A percentile compares a stretch with the other conserved stretches of the same genome.
phyloP scores from a whole-genome alignment of 2,113 vertebrate species.

The Epinephelus moara region DNA sequence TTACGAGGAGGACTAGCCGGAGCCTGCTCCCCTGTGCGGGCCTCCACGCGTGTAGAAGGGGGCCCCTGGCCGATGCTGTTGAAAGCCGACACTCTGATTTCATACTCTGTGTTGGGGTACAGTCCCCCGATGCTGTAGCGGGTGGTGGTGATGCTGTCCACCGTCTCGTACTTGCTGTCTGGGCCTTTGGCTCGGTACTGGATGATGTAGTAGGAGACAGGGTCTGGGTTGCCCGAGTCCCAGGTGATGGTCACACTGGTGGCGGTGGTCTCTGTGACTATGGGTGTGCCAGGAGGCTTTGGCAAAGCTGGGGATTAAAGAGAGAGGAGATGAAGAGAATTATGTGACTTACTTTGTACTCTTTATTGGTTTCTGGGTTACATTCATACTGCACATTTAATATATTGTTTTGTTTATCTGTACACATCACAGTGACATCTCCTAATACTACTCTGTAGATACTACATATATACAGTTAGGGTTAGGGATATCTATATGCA shows the following conservation, averaged over 20 bases:
- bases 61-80: conserved; percentile 98
- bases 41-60: conserved; percentile 92
- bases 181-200: conserved; percentile 97
- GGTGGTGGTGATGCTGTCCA: conserved; percentile 97
- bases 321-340: conserved; percentile 12
- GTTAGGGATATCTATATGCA: background rate
- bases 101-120: conserved; percentile 98
- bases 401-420: background rate
- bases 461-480: background rate
- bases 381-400: background rate
- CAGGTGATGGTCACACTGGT: conserved; percentile 99
- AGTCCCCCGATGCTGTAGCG: conserved; percentile 98
- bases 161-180: conserved; percentile 95
- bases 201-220: conserved; percentile 96
- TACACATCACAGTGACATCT: background rate
- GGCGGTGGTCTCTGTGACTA: conserved; percentile 97
- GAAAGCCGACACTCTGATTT: conserved; percentile 95
- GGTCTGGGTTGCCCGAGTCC: conserved; percentile 98
- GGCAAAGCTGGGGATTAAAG: conserved; percentile 88
- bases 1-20: conserved; percentile 95
- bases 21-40: conserved; percentile 95
- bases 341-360: background rate
- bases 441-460: background rate
- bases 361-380: background rate
- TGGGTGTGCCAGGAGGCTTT: conserved; percentile 93